Base-by-base conservation (phyloP, 2,113 vertebrate species). In the Gavia stellata region DNA sequence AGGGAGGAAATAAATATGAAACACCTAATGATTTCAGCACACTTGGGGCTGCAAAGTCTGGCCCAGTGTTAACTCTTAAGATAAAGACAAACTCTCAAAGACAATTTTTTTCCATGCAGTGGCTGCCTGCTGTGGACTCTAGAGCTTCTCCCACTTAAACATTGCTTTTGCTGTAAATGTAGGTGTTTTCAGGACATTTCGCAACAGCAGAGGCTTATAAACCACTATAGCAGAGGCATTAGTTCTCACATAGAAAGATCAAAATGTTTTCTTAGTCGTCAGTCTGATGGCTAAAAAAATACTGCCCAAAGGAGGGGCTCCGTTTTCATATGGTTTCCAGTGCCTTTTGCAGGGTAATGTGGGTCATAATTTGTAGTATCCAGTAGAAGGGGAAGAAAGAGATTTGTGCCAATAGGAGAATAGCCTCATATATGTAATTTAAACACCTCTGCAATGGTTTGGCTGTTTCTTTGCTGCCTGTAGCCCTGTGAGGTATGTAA, bases 401-500 rank as follows among this genome's bases (percentile, higher is more conserved):
- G 0, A 0, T 52, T 67, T 29, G 52, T 73, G 81, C 29, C 31
- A 9, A 2, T 3, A 2, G 56, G 62, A 63, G 56, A 58, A 26
- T 1, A 52, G 33, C 49, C 17, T 40, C 20, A 0, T 0, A 18
- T 3, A 2, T 34, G 2, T 2, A 2, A 10, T 8, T 47, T 1
- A 3, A 24, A 53, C 50, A 14, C 49, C n/a, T 45, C 59, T 55
- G 63, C 47, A 19, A 1, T 1, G 8, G 17, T 7, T 38, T 6
- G 78, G 45, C 59, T 70, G 2, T 33, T n/a, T 31, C 23, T 36
- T 15, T 44, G 78, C 61, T 56, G 19, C 71, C 80, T 59, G 44
- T 47, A 3, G 50, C 75, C 74, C 63, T 13, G 86, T 50, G 49
- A 74, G 98, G 99, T 99, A 98, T 96, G 99, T 99, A 99, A 99